A percentile compares a stretch with the other conserved stretches of the same genome.
Evolutionary conservation across 2,888 invertebrate genomes (phyloP).

Genomic region (Atherix ibis): DNA sequence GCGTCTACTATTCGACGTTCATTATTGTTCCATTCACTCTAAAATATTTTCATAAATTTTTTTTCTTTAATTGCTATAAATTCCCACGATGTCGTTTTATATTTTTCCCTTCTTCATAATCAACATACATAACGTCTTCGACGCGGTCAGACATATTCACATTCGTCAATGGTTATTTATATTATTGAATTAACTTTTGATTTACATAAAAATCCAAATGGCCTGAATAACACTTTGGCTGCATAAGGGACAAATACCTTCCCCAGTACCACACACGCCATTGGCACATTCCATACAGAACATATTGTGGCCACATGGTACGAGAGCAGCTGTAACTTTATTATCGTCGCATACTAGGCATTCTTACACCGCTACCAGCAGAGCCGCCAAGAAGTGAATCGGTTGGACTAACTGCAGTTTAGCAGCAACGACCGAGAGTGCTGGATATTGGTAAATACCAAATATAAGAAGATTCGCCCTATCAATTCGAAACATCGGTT

Average conservation of each 20-base stretch:
- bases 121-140: no score
- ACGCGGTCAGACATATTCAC: no score
- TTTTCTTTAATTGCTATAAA: no score
- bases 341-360: constrained; percentile 80
- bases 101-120: no score
- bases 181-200: neutral
- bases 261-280: constrained; percentile 42
- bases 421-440: constrained; percentile 50
- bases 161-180: no score
- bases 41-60: no score
- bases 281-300: constrained; percentile 87
- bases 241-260: constrained; percentile 67
- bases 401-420: constrained; percentile 40
- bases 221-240: constrained; percentile 71
- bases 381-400: constrained; percentile 40
- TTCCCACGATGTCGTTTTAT: no score
- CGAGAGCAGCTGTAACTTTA: constrained; percentile 77
- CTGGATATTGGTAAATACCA: constrained; percentile 51
- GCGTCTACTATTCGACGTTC: no score
- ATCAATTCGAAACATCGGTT: constrained; percentile 66
- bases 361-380: constrained; percentile 25
- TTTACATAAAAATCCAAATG: constrained; percentile 74
- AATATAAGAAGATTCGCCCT: constrained; percentile 75
- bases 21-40: no score
- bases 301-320: constrained; percentile 90